Percentiles rank a stretch among this genome's conserved stretches.
phyloP scores from a whole-genome alignment of 1,140 invertebrate genomes.

The Archivesica marissinica region DNA sequence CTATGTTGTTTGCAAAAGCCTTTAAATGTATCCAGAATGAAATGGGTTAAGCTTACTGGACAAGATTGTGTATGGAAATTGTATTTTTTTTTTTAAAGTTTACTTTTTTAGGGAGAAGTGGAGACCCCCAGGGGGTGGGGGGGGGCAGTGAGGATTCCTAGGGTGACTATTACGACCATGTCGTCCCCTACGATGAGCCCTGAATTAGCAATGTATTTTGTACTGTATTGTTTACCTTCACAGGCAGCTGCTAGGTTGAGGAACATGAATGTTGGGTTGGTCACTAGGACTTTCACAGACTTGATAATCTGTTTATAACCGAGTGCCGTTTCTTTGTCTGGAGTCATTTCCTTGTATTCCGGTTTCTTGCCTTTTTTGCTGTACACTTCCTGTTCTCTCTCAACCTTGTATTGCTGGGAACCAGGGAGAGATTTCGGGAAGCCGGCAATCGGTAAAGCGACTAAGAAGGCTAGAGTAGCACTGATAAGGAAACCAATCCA shows the following conservation, averaged over 20 bases:
- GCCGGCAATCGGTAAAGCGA: constrained; percentile 75
- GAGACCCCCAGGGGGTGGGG: too few relatives aligned
- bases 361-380: constrained; percentile 86
- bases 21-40: too few relatives aligned
- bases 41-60: too few relatives aligned
- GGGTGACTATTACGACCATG: too few relatives aligned
- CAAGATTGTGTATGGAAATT: too few relatives aligned
- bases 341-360: constrained; percentile 76
- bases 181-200: too few relatives aligned
- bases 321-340: constrained; percentile 19
- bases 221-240: constrained; percentile 88
- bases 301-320: constrained; percentile 86
- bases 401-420: constrained; percentile 66
- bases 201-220: too few relatives aligned
- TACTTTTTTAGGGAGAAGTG: too few relatives aligned
- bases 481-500: constrained; percentile 89
- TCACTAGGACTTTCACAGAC: constrained; percentile 88
- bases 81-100: too few relatives aligned
- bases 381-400: constrained; percentile 73
- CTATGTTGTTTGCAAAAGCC: too few relatives aligned
- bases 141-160: too few relatives aligned
- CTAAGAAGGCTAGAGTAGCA: constrained; percentile 87
- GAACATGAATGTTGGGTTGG: constrained; percentile 92
- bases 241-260: constrained; percentile 91
- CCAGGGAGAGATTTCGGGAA: constrained; percentile 76